Evolutionary conservation across 2,113 vertebrate species (phyloP), one percentile per base, ranked within the genome.

Genomic region (Solea solea): DNA sequence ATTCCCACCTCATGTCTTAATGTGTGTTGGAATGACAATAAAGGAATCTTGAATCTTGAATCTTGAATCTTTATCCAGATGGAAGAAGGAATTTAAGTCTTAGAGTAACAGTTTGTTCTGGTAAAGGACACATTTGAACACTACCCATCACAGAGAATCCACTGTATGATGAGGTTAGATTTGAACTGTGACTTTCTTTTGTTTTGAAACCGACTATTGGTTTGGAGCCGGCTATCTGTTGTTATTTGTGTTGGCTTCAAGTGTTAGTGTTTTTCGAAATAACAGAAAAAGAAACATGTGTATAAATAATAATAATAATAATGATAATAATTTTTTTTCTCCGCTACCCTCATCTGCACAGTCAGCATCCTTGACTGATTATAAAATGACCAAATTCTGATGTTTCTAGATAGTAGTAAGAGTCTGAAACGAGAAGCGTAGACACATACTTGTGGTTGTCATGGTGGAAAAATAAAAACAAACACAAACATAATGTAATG

Each of bases 401-500:
- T 34, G 34, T 34, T 34, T 34, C 34, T 34, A 3, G 5, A 34
- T 34, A 21, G 34, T 34, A 2, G 34, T 48, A 10, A 10, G 45
- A 5, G 10, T 48, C 11, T 48, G 4, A 54, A 7, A 62, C 13
- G 9, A 49, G 27, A 48, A 59, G 4, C 5, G 15, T 9, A 85
- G 78, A 85, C 46, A 82, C 68, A 76, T 16, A 4, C 13, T 40
- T 65, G 25, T 13, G 9, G 67, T 77, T 68, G 51, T 53, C 58
- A 69, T 58, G 48, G 62, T 2, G 12, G 1, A 34, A 27, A 14
- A 58, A 25, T n/a, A 13, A 64, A 64, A 80, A 53, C 65, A 81
- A 80, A 86, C 59, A 78, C 7, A 2, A 25, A 39, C 11, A 54
- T 9, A 8, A 27, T 44, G 27, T 39, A 16, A 3, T 8, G 11